A percentile compares a stretch with the other conserved stretches of the same genome.
Conservation (phyloP, 2,113 vertebrate species). For the Rhynchomys soricoides region DNA sequence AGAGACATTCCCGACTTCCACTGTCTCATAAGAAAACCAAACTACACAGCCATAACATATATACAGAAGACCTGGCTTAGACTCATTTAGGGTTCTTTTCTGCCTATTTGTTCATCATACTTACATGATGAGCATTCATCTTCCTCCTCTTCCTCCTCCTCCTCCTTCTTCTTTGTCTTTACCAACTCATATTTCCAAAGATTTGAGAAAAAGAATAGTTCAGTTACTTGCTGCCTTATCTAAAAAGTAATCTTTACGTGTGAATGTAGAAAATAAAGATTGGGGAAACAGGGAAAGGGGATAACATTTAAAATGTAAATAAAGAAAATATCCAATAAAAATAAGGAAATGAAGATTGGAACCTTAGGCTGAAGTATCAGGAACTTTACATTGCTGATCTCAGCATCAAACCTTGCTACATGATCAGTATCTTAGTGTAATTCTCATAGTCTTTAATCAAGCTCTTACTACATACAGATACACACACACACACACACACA, state of each 20-base stretch:
- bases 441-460: background rate
- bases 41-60: background rate
- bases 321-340: no score
- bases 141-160: no score
- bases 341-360: background rate
- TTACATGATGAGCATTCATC: background rate
- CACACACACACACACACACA: no score
- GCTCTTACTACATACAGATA: background rate
- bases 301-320: no score
- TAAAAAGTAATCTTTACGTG: background rate
- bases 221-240: background rate
- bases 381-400: background rate
- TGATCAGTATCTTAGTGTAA: background rate
- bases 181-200: constrained; percentile 7
- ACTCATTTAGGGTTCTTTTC: background rate
- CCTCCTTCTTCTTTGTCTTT: background rate
- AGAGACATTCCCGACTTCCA: background rate
- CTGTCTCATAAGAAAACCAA: background rate
- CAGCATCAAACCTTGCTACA: background rate
- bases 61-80: background rate
- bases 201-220: background rate
- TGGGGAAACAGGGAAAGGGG: no score
- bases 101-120: constrained; percentile 13
- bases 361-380: background rate
- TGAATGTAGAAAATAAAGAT: background rate